A percentile compares a stretch with the other conserved stretches of the same genome.
These are phyloP conservation scores for Phodopus roborovskii DNA, from an alignment of 2,113 vertebrate genomes.

Conservation along the genomic window DNA sequence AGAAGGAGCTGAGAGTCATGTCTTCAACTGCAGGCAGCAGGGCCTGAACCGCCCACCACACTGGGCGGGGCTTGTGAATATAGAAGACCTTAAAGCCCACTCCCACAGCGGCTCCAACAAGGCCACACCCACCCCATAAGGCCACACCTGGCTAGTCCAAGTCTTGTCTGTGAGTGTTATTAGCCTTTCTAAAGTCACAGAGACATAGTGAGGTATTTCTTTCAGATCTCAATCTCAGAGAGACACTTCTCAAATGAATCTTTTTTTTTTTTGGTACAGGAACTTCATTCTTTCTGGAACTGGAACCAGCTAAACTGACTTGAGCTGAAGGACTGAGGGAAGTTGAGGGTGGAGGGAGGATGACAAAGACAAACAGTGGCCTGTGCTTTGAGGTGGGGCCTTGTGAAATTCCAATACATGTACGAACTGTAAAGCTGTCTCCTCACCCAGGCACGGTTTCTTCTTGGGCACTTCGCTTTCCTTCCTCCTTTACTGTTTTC, in stretches of 20 bases:
- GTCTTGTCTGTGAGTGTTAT: not conserved
- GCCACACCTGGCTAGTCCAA: not conserved
- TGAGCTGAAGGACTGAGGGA: not conserved
- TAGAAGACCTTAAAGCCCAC: too few species aligned
- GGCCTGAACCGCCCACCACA: too few species aligned
- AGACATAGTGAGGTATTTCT: not conserved
- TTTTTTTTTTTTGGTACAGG: not conserved
- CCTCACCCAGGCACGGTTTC: not conserved
- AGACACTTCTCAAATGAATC: not conserved
- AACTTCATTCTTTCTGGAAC: not conserved
- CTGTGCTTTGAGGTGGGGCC: not conserved
- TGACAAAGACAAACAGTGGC: not conserved
- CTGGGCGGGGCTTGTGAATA: too few species aligned
- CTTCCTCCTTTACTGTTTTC: not conserved
- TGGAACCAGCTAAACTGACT: not conserved
- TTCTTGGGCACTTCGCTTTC: not conserved
- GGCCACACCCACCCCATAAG: too few species aligned
- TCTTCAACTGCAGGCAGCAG: too few species aligned
- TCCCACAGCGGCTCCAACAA: too few species aligned
- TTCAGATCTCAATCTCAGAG: not conserved
- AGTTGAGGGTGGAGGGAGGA: not conserved
- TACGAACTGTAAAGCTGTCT: not conserved
- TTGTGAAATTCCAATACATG: not conserved
- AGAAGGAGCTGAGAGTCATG: too few species aligned
- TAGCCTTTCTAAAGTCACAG: not conserved